These are phyloP conservation scores for Agapornis roseicollis DNA, from an alignment of 2,113 vertebrate species.

Conservation along the genomic window DNA sequence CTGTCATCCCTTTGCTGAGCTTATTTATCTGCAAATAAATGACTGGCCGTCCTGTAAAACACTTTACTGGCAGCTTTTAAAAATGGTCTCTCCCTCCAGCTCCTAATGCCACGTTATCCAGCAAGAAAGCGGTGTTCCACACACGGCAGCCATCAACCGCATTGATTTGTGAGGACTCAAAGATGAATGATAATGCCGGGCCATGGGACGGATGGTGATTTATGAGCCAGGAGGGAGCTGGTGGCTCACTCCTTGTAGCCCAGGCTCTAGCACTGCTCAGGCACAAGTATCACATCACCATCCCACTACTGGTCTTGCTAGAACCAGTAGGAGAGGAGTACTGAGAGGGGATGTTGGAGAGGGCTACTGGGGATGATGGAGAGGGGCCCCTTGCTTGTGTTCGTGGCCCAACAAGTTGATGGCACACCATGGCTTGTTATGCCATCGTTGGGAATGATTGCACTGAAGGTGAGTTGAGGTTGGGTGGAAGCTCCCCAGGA, in stretches of 20 bases:
- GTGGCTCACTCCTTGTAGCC: background rate
- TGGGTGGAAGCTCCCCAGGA: background rate
- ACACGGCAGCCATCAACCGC: background rate
- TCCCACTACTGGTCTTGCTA: background rate
- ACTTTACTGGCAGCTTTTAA: constrained; percentile 51
- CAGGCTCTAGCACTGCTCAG: fast-evolving
- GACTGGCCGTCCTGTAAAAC: background rate
- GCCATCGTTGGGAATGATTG: fast-evolving
- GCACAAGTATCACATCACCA: fast-evolving
- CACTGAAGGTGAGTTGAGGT: background rate
- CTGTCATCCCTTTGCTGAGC: background rate
- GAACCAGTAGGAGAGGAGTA: background rate
- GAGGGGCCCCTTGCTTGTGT: background rate
- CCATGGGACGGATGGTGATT: background rate
- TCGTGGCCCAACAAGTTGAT: fast-evolving
- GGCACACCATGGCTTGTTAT: background rate
- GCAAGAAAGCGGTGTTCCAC: background rate
- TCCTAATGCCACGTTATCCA: background rate
- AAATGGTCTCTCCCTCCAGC: constrained; percentile 19
- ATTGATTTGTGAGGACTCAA: background rate
- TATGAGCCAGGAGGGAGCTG: background rate
- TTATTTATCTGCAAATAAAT: constrained; percentile 36
- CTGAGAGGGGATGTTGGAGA: background rate
- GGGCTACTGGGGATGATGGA: background rate
- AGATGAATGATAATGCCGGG: background rate